These are phyloP conservation scores for Drosophila sulfurigaster DNA, from an alignment of 1,140 invertebrate genomes.

Conservation along the genomic window DNA sequence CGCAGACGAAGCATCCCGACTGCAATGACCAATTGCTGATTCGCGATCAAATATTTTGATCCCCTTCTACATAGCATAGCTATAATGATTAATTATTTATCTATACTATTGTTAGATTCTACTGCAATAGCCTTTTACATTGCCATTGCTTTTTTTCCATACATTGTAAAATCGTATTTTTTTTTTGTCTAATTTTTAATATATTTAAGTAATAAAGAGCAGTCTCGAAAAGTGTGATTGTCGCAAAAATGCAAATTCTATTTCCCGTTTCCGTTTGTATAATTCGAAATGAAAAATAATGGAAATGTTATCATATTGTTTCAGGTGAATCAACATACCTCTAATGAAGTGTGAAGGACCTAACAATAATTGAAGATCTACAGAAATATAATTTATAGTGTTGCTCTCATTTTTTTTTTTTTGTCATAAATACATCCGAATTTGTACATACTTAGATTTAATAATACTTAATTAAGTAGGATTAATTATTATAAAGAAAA, in stretches of 20 bases:
- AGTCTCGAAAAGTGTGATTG: slow-evolving; percentile 16
- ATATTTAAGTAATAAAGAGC: slow-evolving; percentile 10
- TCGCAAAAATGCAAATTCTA: slow-evolving; percentile 4
- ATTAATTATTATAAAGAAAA: slow-evolving; percentile 66
- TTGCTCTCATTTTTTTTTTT: slow-evolving; percentile 68
- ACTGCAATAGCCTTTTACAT: slow-evolving; percentile 9
- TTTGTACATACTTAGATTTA: slow-evolving; percentile 75
- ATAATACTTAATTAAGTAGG: slow-evolving; percentile 75
- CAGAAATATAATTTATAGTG: slow-evolving; percentile 66
- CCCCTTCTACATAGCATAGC: slow-evolving; percentile 10
- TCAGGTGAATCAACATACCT: slow-evolving; percentile 79
- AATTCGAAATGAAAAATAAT: slow-evolving; percentile 21
- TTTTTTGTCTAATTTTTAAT: not conserved
- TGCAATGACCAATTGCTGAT: not conserved
- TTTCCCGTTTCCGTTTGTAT: slow-evolving; percentile 1
- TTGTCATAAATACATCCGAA: slow-evolving; percentile 69
- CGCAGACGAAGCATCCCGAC: not conserved
- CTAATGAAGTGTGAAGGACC: slow-evolving; percentile 73
- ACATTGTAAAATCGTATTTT: slow-evolving; percentile 7
- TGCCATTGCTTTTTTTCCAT: slow-evolving; percentile 17
- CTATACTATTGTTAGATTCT: slow-evolving; percentile 5
- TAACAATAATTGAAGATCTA: slow-evolving; percentile 73
- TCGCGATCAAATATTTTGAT: not conserved
- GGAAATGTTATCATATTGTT: slow-evolving; percentile 34
- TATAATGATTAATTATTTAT: slow-evolving; percentile 8